These are phyloP conservation scores for Cygnus atratus DNA, from an alignment of 2,113 vertebrate species.

Conservation along the genomic window DNA sequence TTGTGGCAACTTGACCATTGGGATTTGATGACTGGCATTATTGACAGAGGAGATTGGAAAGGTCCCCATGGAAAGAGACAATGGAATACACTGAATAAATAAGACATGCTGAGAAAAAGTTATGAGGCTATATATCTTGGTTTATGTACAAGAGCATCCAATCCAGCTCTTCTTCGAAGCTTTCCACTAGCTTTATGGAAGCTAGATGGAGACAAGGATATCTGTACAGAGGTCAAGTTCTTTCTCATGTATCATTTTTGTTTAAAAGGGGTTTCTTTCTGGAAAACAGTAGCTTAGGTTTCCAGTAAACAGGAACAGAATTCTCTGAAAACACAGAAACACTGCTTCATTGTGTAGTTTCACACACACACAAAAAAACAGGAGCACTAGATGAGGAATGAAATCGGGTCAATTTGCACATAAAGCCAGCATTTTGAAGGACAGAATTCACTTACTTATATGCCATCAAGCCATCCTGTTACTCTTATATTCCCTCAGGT, in stretches of 20 bases:
- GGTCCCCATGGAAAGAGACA: not conserved
- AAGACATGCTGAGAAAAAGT: constrained; percentile 36
- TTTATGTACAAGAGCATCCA: constrained; percentile 17
- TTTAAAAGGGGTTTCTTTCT: not conserved
- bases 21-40: constrained; percentile 47
- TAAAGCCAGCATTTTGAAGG: not conserved
- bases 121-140: constrained; percentile 52
- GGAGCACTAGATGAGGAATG: not conserved
- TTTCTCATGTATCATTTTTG: constrained; percentile 4
- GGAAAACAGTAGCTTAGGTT: not conserved
- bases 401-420: not conserved
- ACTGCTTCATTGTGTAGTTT: not conserved
- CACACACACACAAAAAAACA: not conserved
- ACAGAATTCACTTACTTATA: not conserved
- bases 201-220: not conserved
- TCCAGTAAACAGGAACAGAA: not conserved
- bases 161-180: not conserved
- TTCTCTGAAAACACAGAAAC: not conserved
- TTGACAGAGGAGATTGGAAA: constrained; percentile 43
- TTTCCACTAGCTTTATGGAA: constrained; percentile 14
- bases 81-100: constrained; percentile 51
- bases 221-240: constrained; percentile 33
- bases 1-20: constrained; percentile 29
- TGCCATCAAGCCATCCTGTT: not conserved
- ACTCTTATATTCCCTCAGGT: not conserved